These are phyloP conservation scores for Eumerus sabulonum DNA, from an alignment of 2,888 invertebrate genomes.

Conservation along the genomic window DNA sequence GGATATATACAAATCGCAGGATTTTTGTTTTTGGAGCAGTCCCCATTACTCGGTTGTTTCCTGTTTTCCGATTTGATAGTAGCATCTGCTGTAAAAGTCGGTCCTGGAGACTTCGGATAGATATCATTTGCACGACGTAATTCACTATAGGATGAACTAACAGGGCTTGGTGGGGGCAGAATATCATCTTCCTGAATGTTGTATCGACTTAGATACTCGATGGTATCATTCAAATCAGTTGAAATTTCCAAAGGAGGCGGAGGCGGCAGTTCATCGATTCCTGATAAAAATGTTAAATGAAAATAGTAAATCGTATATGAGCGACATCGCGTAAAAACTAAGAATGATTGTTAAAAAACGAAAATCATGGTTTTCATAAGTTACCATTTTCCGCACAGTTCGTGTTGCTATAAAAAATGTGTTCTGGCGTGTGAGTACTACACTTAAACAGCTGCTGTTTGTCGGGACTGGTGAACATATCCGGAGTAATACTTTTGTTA, in stretches of 20 bases:
- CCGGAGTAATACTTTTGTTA: slow-evolving; percentile 12
- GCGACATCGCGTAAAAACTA: background rate
- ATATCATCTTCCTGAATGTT: slow-evolving; percentile 82
- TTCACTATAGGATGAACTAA: slow-evolving; percentile 94
- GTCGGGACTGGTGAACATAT: slow-evolving; percentile 69
- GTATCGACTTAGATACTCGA: slow-evolving; percentile 72
- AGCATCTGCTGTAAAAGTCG: slow-evolving; percentile 47
- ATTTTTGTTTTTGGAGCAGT: background rate
- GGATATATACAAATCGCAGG: slow-evolving; percentile 50
- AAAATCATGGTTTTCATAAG: background rate
- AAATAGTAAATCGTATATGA: no score
- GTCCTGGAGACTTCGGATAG: slow-evolving; percentile 76
- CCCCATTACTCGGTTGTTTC: slow-evolving; percentile 9
- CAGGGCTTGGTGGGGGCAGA: slow-evolving; percentile 92
- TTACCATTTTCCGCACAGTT: slow-evolving; percentile 52
- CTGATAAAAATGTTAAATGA: background rate
- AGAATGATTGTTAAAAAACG: background rate
- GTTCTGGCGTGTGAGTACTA: slow-evolving; percentile 79
- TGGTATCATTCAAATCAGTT: slow-evolving; percentile 79
- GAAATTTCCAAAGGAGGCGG: slow-evolving; percentile 82
- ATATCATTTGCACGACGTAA: slow-evolving; percentile 88
- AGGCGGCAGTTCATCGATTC: slow-evolving; percentile 81
- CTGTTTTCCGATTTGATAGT: background rate
- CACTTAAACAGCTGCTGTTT: slow-evolving; percentile 79
- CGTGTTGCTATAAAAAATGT: slow-evolving; percentile 53